Evolutionary conservation across 2,113 vertebrate genomes (phyloP), one percentile per base, ranked within the genome.

Genomic region (Ciconia maguari): DNA sequence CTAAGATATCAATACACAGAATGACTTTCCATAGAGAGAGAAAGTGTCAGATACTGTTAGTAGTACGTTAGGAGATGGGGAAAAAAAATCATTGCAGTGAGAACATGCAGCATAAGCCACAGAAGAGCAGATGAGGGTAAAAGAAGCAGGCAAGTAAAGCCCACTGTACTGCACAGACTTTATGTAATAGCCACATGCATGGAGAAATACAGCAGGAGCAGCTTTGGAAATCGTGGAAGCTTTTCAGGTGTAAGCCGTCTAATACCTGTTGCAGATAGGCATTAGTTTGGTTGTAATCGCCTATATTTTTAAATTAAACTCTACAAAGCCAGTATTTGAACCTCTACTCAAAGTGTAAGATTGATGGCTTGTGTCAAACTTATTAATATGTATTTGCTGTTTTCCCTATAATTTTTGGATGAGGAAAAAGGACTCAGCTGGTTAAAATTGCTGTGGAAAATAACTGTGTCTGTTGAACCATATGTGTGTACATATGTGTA

Each of bases 361-460:
- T 51, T 36, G 64, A 87, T 69, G n/a, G 70, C 46, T 46, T 85
- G 22, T 30, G 18, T 60, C 36, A 66, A 77, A 58, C 42, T 57
- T 76, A 69, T n/a, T 69, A 76, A 77, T 76, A 89, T 21, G 5
- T 69, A 76, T 91, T 94, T 89, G 41, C n/a, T 72, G 21, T 11
- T 91, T 89, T 54, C 30, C 17, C 58, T 61, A 1, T 65, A 48
- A 30, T 75, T 91, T 94, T 74, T 88, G 26, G 34, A 83, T 62
- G 36, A 57, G 10, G 42, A 70, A 41, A 93, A 86, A 60, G 13
- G 78, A 49, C 48, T 83, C 84, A 90, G 70, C 26, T 71, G 89
- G 57, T 75, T 89, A 93, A 95, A 96, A 96, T 0, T 79, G 64
- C 32, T 60, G 36, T 74, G 70, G 66, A 87, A 94, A 91, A 81